These are phyloP conservation scores for Drosophila obscura DNA, from an alignment of 1,140 invertebrate species.

Conservation along the genomic window DNA sequence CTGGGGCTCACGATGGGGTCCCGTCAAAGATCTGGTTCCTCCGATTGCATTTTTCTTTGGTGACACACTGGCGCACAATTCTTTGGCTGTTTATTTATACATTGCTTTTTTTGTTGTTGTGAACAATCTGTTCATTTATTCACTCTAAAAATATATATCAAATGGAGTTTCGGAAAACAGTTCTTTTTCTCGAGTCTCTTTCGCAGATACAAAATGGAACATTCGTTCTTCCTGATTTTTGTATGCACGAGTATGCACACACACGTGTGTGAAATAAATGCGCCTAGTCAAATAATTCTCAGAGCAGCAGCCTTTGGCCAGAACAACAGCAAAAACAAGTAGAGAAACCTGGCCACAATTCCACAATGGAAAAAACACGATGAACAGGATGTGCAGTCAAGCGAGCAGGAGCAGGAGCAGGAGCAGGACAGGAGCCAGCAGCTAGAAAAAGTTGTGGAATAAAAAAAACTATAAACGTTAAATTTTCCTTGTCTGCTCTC, in stretches of 20 bases:
- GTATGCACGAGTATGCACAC: too few relatives aligned
- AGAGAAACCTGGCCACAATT: conserved; percentile 34
- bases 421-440: conserved; percentile 13
- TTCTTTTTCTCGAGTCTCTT: too few relatives aligned
- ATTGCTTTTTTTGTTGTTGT: conserved; percentile 29
- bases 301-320: conserved; percentile 34
- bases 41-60: conserved; percentile 66
- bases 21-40: conserved; percentile 67
- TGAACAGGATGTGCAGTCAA: conserved; percentile 72
- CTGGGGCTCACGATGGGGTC: conserved; percentile 5
- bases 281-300: conserved; percentile 70
- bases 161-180: too few relatives aligned
- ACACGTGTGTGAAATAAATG: conserved; percentile 44
- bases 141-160: conserved; percentile 5
- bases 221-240: too few relatives aligned
- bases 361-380: conserved; percentile 38
- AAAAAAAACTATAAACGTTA: conserved; percentile 50
- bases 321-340: conserved; percentile 38
- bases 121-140: conserved; percentile 13
- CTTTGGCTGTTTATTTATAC: conserved; percentile 65
- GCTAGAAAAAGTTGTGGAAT: neutral
- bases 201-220: too few relatives aligned
- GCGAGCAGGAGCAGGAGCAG: conserved; percentile 49
- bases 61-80: conserved; percentile 64
- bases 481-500: conserved; percentile 1